Evolutionary conservation across 1,140 invertebrate species (phyloP).

Genomic region (Dinothrombium tinctorium): DNA sequence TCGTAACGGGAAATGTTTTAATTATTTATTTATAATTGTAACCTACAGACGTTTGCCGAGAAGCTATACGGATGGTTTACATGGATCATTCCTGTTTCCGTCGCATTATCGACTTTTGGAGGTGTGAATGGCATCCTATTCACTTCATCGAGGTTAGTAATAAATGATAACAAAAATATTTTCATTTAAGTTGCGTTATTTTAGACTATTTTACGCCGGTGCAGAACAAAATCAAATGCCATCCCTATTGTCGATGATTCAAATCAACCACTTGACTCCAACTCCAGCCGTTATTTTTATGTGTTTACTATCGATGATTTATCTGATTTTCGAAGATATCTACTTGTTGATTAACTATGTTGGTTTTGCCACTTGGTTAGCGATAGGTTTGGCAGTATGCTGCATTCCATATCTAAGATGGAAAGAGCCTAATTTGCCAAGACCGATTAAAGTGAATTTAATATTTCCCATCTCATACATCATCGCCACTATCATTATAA

Average conservation of each 20-base stretch:
- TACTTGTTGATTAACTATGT: slow-evolving; percentile 90
- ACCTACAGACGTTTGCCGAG: slow-evolving; percentile 59
- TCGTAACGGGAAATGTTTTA: not conserved
- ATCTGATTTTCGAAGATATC: slow-evolving; percentile 76
- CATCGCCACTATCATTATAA: slow-evolving; percentile 66
- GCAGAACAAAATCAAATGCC: slow-evolving; percentile 92
- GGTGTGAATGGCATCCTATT: slow-evolving; percentile 94
- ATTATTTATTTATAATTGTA: slow-evolving; percentile 7
- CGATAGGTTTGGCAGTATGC: slow-evolving; percentile 79
- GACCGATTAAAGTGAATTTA: slow-evolving; percentile 79
- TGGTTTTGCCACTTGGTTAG: slow-evolving; percentile 92
- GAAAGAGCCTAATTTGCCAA: slow-evolving; percentile 55
- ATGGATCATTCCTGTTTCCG: slow-evolving; percentile 92
- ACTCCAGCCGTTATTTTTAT: slow-evolving; percentile 81
- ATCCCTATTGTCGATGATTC: slow-evolving; percentile 82
- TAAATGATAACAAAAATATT: too few species aligned
- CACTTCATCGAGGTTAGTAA: slow-evolving; percentile 55
- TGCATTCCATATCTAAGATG: slow-evolving; percentile 77
- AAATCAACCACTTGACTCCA: slow-evolving; percentile 60
- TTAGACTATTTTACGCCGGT: slow-evolving; percentile 75
- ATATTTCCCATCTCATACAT: slow-evolving; percentile 76
- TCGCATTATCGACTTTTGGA: slow-evolving; percentile 91
- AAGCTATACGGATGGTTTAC: slow-evolving; percentile 69
- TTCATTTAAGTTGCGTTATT: too few species aligned
- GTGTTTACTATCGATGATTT: slow-evolving; percentile 68